Conservation (phyloP, 1,140 invertebrate genomes). For the Heliconius congener region DNA sequence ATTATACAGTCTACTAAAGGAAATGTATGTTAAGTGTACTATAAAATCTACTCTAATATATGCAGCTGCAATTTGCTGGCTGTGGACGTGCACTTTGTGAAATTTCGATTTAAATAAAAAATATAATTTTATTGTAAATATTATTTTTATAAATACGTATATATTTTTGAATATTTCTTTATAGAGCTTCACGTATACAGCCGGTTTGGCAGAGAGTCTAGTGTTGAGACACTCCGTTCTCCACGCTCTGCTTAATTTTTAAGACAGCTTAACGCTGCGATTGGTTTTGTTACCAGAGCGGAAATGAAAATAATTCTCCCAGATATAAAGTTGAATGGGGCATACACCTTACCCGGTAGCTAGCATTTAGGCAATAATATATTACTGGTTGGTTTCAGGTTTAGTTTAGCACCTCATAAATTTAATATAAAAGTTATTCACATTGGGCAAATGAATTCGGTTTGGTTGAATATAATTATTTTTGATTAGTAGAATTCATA, state of each 20-base stretch:
- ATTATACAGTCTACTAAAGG: slow-evolving; percentile 4
- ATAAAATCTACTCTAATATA: slow-evolving; percentile 7
- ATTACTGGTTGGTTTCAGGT: slow-evolving; percentile 36
- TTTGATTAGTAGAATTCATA: slow-evolving; percentile 26
- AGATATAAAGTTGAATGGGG: slow-evolving; percentile 11
- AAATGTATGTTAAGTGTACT: slow-evolving; percentile 15
- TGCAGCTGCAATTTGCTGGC: neutral
- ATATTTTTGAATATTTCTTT: neutral
- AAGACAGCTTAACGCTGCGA: neutral
- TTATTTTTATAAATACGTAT: neutral
- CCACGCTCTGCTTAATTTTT: neutral
- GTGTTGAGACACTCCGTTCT: neutral
- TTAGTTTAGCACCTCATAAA: slow-evolving; percentile 42
- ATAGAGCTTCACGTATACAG: too few species aligned
- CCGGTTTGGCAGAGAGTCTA: neutral
- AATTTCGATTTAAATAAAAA: neutral
- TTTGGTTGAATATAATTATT: slow-evolving; percentile 27
- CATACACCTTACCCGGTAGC: slow-evolving; percentile 25
- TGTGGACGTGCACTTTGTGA: slow-evolving; percentile 1
- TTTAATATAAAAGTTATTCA: slow-evolving; percentile 36
- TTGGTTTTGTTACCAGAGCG: neutral
- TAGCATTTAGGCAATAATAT: slow-evolving; percentile 39
- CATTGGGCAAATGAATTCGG: slow-evolving; percentile 14
- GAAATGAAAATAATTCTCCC: neutral
- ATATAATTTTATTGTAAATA: neutral